Conservation (phyloP, 53 echinoderm and acorn worm species). For the Holothuria leucospilota region DNA sequence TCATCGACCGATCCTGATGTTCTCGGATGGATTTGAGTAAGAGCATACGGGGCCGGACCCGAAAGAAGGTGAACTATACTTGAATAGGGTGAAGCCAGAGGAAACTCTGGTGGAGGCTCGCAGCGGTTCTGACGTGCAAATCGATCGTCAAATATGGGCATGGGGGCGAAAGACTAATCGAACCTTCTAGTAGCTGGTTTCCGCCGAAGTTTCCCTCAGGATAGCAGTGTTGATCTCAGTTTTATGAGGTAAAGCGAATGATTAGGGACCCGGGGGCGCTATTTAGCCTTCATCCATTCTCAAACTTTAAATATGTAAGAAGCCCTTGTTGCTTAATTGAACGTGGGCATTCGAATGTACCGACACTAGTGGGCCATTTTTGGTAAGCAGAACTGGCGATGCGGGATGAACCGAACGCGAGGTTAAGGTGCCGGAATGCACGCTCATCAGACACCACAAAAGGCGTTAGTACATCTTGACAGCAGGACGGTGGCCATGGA, state of each 20-base stretch:
- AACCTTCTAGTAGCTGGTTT: conserved; percentile 92
- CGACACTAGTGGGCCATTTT: conserved; percentile 80
- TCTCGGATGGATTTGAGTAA: conserved; percentile 61
- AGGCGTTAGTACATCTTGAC: conserved; percentile 81
- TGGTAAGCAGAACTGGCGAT: conserved; percentile 77
- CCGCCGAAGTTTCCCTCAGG: conserved; percentile 87
- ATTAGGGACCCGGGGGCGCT: conserved; percentile 73
- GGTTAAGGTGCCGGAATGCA: conserved; percentile 58
- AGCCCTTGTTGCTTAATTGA: conserved; percentile 67
- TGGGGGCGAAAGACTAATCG: conserved; percentile 92
- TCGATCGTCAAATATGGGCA: conserved; percentile 84
- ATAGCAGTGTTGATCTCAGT: conserved; percentile 69
- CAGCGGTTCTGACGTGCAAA: conserved; percentile 94
- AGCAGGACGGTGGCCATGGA: conserved; percentile 91
- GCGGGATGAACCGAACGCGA: conserved; percentile 67
- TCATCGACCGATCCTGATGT: conserved; percentile 64
- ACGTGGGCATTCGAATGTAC: conserved; percentile 46
- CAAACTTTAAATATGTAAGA: conserved; percentile 87
- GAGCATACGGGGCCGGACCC: conserved; percentile 75
- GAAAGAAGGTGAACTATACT: conserved; percentile 76
- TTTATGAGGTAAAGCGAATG: conserved; percentile 86
- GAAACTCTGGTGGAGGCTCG: conserved; percentile 92
- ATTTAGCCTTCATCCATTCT: conserved; percentile 76
- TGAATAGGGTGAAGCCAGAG: conserved; percentile 77
- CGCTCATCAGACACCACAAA: conserved; percentile 69